Conservation (phyloP, 2,797 vertebrate genomes). For the Nasua narica region DNA sequence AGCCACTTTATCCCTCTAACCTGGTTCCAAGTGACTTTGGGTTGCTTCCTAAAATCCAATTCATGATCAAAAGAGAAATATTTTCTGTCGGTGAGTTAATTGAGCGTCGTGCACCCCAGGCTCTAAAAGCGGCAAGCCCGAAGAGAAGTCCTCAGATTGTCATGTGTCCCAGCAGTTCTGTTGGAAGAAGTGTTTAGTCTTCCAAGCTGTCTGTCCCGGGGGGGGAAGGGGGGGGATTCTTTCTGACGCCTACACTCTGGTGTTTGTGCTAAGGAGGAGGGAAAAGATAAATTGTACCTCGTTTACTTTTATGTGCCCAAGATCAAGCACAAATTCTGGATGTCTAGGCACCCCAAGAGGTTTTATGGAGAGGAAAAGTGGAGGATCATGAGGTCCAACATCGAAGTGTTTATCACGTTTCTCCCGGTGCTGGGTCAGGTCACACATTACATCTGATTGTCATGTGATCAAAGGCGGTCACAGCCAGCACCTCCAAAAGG, state of each 20-base stretch:
- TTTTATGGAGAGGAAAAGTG: background rate
- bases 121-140: background rate
- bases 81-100: background rate
- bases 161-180: background rate
- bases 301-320: background rate
- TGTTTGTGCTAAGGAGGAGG: background rate
- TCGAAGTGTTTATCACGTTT: background rate
- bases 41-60: slow-evolving; percentile 7
- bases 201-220: background rate
- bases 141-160: background rate
- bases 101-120: background rate
- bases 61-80: background rate
- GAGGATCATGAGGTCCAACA: background rate
- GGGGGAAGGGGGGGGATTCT: background rate
- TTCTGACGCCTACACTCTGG: background rate
- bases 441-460: fast-evolving
- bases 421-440: background rate
- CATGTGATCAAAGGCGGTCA: background rate
- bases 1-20: background rate
- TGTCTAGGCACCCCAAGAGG: background rate
- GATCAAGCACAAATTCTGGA: background rate
- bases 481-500: background rate
- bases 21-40: slow-evolving; percentile 1
- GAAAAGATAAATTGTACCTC: background rate
- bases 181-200: background rate